Base-by-base conservation (phyloP, 2,888 invertebrate genomes). In the Antitype chi region DNA sequence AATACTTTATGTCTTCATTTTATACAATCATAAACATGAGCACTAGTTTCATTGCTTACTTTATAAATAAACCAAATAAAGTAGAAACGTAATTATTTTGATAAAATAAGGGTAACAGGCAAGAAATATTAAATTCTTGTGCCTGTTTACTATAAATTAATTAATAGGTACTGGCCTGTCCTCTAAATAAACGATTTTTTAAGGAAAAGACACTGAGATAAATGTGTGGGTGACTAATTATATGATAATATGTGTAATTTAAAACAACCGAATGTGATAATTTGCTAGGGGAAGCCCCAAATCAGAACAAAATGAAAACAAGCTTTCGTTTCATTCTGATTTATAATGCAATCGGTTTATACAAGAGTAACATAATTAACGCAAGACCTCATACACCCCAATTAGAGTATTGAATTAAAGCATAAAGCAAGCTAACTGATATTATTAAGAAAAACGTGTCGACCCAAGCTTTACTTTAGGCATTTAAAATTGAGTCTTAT, bases 1-100 rank as follows among this genome's bases (percentile, higher is more conserved):
- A 52, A 64, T 59, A 64, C 38, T 55, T 63, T 32, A 32, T 69
- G 59, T 74, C 57, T 81, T 64, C 68, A 69, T 80, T 81, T 69
- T 81, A 59, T n/a, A 7, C 57, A 59, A 59, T 53, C 20, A 25
- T 66, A 47, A 47, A 64, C 70, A 62, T 68, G 25, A 28, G n/a
- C 28, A 23, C 15, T 57, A 55, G 17, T 60, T 25, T 25, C 53
- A 75, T 63, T 75, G 49, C 13, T 47, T 55, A 1, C 23, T 57
- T 70, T n/a, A 32, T 52, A 66, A n/a, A 64, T 49, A 68, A 62
- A 38, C 38, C 20, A 53, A 57, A 49, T 28, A 43, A 59, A 8
- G 8, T 28, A 32, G 20, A 43, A 32, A 52, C 57, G 9, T 43
- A 76, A 76, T 4, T n/a, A 32, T 43, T 7, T 69, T 20, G 15